Conservation (phyloP, 2,113 vertebrate genomes). For the Hyaena hyaena region DNA sequence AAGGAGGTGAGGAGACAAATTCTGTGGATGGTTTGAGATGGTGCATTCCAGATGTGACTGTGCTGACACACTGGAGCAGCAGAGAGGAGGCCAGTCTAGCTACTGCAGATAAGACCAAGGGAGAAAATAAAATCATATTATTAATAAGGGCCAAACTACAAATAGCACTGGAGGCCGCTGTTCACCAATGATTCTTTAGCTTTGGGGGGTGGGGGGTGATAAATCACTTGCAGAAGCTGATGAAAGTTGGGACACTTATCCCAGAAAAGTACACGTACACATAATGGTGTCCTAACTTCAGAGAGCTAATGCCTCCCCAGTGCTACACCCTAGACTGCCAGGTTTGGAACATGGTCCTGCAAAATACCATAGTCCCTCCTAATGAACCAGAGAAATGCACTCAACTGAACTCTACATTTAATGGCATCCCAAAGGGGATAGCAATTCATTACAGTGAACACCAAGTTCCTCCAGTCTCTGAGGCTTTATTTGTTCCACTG, state of each 20-base stretch:
- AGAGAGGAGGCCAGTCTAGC: not conserved
- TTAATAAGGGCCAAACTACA: not conserved
- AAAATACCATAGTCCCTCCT: not conserved
- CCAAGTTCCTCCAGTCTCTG: not conserved
- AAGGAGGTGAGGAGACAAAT: not conserved
- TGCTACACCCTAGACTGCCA: not conserved
- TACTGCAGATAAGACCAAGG: not conserved
- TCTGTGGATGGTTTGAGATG: not conserved
- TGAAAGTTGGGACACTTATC: not conserved
- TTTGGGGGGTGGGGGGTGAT: not conserved
- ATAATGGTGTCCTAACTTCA: not conserved
- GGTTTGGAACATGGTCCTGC: not conserved
- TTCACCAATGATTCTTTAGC: not conserved
- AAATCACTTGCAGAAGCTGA: not conserved
- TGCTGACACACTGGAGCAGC: fast-evolving
- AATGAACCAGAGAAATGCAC: not conserved
- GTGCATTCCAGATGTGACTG: no score
- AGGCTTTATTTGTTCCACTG: not conserved
- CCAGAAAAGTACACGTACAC: not conserved
- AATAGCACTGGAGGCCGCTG: not conserved
- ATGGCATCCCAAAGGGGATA: not conserved
- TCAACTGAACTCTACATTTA: not conserved
- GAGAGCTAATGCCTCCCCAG: not conserved
- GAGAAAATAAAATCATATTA: not conserved
- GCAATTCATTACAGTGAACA: not conserved